phyloP scores from a whole-genome alignment of 2,797 vertebrate species.

The Cyprinodon diabolis region DNA sequence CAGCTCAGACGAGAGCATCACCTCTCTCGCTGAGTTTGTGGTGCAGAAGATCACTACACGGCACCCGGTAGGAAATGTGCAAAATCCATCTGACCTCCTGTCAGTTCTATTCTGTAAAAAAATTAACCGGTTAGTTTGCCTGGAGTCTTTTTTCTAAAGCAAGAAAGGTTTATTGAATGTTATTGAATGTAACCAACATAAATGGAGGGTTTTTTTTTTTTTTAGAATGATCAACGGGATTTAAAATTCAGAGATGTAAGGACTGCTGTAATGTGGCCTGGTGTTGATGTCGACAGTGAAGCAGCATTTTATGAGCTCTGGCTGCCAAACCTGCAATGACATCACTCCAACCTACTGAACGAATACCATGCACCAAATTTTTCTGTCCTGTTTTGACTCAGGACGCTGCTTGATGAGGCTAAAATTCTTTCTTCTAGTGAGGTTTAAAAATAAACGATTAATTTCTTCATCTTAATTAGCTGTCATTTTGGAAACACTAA shows the following conservation, averaged over 20 bases:
- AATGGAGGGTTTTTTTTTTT: too few species aligned
- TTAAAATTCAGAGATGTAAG: background rate
- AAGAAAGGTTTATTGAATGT: too few species aligned
- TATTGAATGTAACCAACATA: too few species aligned
- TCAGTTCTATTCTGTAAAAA: background rate
- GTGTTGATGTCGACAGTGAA: background rate
- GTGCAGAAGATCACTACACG: constrained; percentile 96
- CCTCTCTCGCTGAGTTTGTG: constrained; percentile 97
- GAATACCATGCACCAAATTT: background rate
- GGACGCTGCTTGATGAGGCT: background rate
- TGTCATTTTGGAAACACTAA: too few species aligned
- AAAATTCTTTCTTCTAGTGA: background rate
- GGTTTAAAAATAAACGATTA: too few species aligned
- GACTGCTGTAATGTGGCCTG: too few species aligned
- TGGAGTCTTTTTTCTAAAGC: background rate
- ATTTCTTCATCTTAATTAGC: too few species aligned
- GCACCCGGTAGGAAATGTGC: constrained; percentile 84
- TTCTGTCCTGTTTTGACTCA: background rate
- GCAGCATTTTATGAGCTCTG: background rate
- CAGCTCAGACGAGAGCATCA: constrained; percentile 95
- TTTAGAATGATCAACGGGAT: too few species aligned
- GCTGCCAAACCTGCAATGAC: background rate
- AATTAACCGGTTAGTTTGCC: background rate
- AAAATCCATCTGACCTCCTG: background rate
- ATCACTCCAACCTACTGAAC: background rate